Evolutionary conservation across 30 jellyfish, hydroid and myxozoan species (phyloP), one percentile per base, ranked within the genome.

Genomic region (Chrysaora quinquecirrha): DNA sequence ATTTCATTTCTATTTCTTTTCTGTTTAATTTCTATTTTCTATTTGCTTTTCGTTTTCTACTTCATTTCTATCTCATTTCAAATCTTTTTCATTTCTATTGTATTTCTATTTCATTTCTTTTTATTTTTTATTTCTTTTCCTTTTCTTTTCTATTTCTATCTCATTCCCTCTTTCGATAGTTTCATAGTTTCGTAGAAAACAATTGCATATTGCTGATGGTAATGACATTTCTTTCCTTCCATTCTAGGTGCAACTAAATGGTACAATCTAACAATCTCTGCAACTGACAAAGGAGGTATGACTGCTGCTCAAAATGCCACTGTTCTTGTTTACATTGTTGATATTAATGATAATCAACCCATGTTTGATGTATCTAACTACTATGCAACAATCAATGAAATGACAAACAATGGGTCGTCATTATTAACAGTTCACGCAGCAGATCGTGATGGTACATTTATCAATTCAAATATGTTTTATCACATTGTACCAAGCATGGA

Each of bases 261-360:
- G 32, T 87, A 76, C 83, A 60, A 78, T 50, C 61, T 87, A 24
- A 67, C 83, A 25, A 35, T 76, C 9, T 49, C 90, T n/a, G 96
- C 71, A 1, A 65, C 28, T 3, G 96, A 87, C 77, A 77, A 54
- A 43, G 84, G 83, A 14, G 87, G 80, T 0, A 29, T 50, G 71
- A 64, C 30, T 11, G 80, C 93, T 7, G 28, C 83, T 10, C 27
- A 64, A 11, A 71, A 77, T 31, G 91, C 94, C 3, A 76, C 92
- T 34, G 89, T 93, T 20, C 1, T 62, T 7, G 58, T 93, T 23
- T 75, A 64, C 1, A 92, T 93, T 1, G 34, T 70, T 14, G 98
- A 93, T 64, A 88, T 87, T n/a, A 93, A 93, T 28, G 98, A 93
- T 73, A 82, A 80, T 30, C 94, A 87, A 60, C 98, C 98, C 16